Evolutionary conservation across 2,888 invertebrate genomes (phyloP).

Genomic region (Ecliptopera silaceata): DNA sequence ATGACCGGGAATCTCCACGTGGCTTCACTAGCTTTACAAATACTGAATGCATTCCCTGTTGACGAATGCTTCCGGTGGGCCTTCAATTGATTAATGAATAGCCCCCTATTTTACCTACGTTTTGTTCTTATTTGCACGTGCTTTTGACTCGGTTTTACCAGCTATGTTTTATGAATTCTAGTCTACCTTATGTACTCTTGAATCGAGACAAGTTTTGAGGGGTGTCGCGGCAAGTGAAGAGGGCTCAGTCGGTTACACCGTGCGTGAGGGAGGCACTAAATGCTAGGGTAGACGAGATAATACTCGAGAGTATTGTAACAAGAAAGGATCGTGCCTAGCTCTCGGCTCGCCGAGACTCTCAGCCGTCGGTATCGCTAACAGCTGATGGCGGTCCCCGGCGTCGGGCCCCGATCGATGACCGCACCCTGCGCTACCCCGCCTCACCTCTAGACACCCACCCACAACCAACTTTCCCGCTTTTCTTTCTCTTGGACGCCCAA

Average conservation of each 20-base stretch:
- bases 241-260: conserved; percentile 31
- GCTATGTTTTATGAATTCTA: conserved; percentile 5
- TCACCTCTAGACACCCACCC: conserved; percentile 60
- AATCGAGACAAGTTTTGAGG: conserved; percentile 35
- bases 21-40: conserved; percentile 48
- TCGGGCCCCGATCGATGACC: conserved; percentile 73
- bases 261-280: conserved; percentile 34
- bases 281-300: conserved; percentile 30
- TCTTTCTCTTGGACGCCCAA: conserved; percentile 61
- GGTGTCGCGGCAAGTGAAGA: conserved; percentile 31
- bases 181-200: conserved; percentile 23
- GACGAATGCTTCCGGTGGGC: conserved; percentile 60
- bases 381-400: conserved; percentile 70
- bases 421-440: conserved; percentile 63
- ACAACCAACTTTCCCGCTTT: conserved; percentile 74
- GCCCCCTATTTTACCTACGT: conserved; percentile 38
- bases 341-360: conserved; percentile 45
- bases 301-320: conserved; percentile 29
- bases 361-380: conserved; percentile 57
- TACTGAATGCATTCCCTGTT: conserved; percentile 62
- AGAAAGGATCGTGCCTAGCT: conserved; percentile 30
- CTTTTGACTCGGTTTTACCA: conserved; percentile 13
- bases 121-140: conserved; percentile 35
- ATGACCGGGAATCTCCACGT: conserved; percentile 46
- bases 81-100: conserved; percentile 52